These are phyloP conservation scores for Cataglyphis altisquamis DNA, from an alignment of 2,888 invertebrate genomes.

Conservation along the genomic window DNA sequence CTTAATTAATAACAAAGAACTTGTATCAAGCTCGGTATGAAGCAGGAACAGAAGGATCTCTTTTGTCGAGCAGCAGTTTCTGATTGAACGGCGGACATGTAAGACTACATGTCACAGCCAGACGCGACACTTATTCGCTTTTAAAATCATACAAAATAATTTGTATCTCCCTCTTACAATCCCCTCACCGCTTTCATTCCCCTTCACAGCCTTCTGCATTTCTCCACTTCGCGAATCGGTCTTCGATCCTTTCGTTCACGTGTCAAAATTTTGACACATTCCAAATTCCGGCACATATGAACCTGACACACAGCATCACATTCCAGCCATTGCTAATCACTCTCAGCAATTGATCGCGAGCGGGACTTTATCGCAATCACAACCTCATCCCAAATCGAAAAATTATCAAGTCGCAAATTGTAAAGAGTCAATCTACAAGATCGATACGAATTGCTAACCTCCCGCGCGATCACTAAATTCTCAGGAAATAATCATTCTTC, in stretches of 20 bases:
- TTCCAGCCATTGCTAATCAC: slow-evolving; percentile 12
- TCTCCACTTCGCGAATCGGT: slow-evolving; percentile 44
- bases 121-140: slow-evolving; percentile 79
- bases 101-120: slow-evolving; percentile 82
- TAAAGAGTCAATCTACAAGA: slow-evolving; percentile 31
- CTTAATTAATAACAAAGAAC: slow-evolving; percentile 4
- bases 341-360: slow-evolving; percentile 10
- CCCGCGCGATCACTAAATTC: slow-evolving; percentile 53
- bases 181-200: slow-evolving; percentile 49
- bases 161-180: slow-evolving; percentile 71
- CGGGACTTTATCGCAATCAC: background rate
- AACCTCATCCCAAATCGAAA: slow-evolving; percentile 24
- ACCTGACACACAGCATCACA: slow-evolving; percentile 20
- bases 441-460: slow-evolving; percentile 61
- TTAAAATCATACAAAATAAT: slow-evolving; percentile 80
- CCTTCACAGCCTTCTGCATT: slow-evolving; percentile 40
- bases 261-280: slow-evolving; percentile 64
- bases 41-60: slow-evolving; percentile 66
- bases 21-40: slow-evolving; percentile 32
- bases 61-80: slow-evolving; percentile 80
- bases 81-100: slow-evolving; percentile 83
- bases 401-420: slow-evolving; percentile 48
- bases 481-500: slow-evolving; percentile 20
- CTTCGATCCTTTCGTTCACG: slow-evolving; percentile 67
- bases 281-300: slow-evolving; percentile 68